Evolutionary conservation across 2,888 invertebrate genomes (phyloP), one percentile per base, ranked within the genome.

Genomic region (Leucoptera coffeella): DNA sequence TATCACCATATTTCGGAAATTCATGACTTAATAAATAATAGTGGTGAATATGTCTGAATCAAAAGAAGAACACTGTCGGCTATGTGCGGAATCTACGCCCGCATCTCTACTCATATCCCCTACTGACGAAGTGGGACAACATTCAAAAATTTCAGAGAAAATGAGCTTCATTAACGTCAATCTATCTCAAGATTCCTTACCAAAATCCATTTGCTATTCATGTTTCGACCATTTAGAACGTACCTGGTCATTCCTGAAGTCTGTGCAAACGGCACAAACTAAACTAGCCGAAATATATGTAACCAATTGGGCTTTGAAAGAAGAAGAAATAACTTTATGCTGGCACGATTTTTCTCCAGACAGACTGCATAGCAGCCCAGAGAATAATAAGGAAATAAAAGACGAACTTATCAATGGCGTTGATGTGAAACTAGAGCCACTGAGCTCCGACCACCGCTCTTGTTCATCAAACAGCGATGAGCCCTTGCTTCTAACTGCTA

Each of bases 151-250:
- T 11, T 36, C 45, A 2, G 47, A 44, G 2, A 69, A 69, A 46
- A 50, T 67, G 50, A 41, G 42, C 3, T 67, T 64, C 64, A 62
- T 69, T 36, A 69, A 67, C 36, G 45, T 69, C 21, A 56, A 65
- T 38, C 38, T 61, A 36, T 42, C 50, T 14, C 23, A 41, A 5
- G 45, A 43, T 35, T 30, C 30, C 4, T 47, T 67, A 12, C 69
- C 69, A 3, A 57, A 46, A 11, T 49, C 56, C 2, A 64, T 67
- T 32, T 69, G 69, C 35, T 69, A 54, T 35, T 49, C 64, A 3
- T 69, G 69, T 35, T 67, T 62, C 38, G 67, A 65, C 33, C 39
- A 49, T 25, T 36, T 69, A 29, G 65, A 67, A 38, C 54, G 59
- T 32, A 64, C 67, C 2, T 69, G 61, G 57, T 34, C 42, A 6